Percentiles rank a stretch among this genome's conserved stretches.
Conservation (phyloP, 2,113 vertebrate genomes). For the Entomyzon cyanotis region DNA sequence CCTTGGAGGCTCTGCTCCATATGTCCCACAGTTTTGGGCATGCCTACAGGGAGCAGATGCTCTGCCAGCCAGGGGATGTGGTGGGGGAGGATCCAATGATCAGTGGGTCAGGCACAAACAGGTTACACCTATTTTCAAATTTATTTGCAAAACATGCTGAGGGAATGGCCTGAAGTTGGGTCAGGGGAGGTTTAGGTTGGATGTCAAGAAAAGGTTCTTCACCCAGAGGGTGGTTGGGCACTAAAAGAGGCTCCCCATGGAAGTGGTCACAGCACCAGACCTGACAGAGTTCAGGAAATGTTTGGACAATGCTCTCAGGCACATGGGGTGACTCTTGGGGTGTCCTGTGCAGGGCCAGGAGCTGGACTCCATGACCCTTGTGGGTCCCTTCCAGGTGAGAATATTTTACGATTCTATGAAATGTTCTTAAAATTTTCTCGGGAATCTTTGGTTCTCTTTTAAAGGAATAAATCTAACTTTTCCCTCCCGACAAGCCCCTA, state of each 20-base stretch:
- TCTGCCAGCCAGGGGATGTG: neutral
- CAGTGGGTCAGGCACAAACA: neutral
- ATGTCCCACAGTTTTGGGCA: neutral
- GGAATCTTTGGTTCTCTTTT: neutral
- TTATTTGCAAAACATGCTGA: neutral
- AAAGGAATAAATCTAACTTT: neutral
- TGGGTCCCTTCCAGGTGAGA: too few relatives aligned
- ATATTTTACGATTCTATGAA: neutral
- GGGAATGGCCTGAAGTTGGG: neutral
- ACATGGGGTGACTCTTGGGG: neutral
- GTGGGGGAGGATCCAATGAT: neutral
- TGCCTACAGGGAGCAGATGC: neutral
- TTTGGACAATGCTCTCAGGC: neutral
- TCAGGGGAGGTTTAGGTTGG: neutral
- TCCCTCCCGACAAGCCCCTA: neutral
- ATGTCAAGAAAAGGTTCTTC: neutral
- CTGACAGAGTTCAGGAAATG: fast-evolving
- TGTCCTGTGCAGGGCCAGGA: neutral
- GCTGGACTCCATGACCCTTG: neutral
- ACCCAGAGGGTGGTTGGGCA: fast-evolving
- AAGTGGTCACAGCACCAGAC: fast-evolving
- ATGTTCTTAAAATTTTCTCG: neutral
- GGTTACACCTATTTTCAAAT: neutral
- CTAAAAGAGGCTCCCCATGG: neutral
- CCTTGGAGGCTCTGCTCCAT: neutral